Conservation (phyloP, 1,140 invertebrate genomes). For the Eumeta japonica region DNA sequence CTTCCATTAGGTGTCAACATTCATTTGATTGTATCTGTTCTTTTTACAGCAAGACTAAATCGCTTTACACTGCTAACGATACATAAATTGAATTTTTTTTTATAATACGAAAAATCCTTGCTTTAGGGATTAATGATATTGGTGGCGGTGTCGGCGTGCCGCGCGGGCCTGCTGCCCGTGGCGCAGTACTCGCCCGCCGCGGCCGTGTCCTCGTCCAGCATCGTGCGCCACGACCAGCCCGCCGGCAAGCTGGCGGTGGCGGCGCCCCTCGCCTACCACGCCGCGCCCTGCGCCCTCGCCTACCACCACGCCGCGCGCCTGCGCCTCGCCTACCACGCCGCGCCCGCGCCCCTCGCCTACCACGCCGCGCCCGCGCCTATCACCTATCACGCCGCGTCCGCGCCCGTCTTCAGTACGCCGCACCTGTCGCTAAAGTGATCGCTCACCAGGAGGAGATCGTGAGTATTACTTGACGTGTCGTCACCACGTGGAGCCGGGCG, state of each 20-base stretch:
- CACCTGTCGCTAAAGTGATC: slow-evolving; percentile 23
- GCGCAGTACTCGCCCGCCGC: slow-evolving; percentile 28
- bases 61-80: too few species aligned
- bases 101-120: too few species aligned
- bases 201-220: slow-evolving; percentile 36
- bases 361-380: too few species aligned
- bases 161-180: slow-evolving; percentile 25
- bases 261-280: slow-evolving; percentile 8
- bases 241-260: slow-evolving; percentile 14
- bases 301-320: slow-evolving; percentile 15
- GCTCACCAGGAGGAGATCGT: slow-evolving; percentile 27
- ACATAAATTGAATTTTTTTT: too few species aligned
- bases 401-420: slow-evolving; percentile 14
- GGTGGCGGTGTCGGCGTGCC: slow-evolving; percentile 24
- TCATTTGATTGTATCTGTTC: too few species aligned
- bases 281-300: slow-evolving; percentile 14
- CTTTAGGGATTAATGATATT: slow-evolving; percentile 27
- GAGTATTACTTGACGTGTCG: too few species aligned
- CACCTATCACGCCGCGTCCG: slow-evolving; percentile 17
- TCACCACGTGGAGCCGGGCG: too few species aligned
- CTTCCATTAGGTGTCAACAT: too few species aligned
- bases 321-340: slow-evolving; percentile 16
- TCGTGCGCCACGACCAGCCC: slow-evolving; percentile 35
- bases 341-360: too few species aligned
- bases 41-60: too few species aligned